These are phyloP conservation scores for Tanypteryx hageni DNA, from an alignment of 2,888 invertebrate genomes.

Conservation along the genomic window DNA sequence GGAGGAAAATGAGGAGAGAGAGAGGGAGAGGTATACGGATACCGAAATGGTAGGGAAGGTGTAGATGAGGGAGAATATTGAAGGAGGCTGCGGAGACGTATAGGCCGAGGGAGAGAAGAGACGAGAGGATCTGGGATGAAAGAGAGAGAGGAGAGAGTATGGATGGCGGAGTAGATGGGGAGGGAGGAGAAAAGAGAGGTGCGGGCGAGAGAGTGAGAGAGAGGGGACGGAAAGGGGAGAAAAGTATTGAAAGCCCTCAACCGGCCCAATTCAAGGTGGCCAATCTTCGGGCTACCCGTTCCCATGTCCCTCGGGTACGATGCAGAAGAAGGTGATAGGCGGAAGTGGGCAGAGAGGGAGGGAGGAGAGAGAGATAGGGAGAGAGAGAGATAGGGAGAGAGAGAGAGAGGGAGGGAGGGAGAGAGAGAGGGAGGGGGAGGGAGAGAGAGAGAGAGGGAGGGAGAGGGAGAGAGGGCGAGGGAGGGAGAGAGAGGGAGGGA, in stretches of 20 bases:
- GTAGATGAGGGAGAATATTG: not conserved
- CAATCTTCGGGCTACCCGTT: constrained; percentile 51
- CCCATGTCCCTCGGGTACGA: constrained; percentile 49
- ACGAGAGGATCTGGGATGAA: not conserved
- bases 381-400: not conserved
- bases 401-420: not conserved
- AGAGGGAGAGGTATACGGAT: too few relatives aligned
- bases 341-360: not conserved
- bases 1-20: not conserved
- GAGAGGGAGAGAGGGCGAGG: not conserved
- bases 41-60: not conserved
- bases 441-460: not conserved
- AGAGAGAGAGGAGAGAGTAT: not conserved
- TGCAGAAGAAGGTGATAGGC: constrained; percentile 30
- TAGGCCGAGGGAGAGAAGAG: not conserved
- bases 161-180: not conserved
- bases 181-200: not conserved
- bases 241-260: constrained; percentile 49
- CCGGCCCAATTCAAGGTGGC: constrained; percentile 58
- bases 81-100: not conserved
- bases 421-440: too few relatives aligned
- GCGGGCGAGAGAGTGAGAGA: not conserved
- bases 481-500: not conserved
- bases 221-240: not conserved
- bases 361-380: not conserved